Evolutionary conservation across 1,140 invertebrate species (phyloP), one percentile per base, ranked within the genome.

Genomic region (Tetramorium alpestre): DNA sequence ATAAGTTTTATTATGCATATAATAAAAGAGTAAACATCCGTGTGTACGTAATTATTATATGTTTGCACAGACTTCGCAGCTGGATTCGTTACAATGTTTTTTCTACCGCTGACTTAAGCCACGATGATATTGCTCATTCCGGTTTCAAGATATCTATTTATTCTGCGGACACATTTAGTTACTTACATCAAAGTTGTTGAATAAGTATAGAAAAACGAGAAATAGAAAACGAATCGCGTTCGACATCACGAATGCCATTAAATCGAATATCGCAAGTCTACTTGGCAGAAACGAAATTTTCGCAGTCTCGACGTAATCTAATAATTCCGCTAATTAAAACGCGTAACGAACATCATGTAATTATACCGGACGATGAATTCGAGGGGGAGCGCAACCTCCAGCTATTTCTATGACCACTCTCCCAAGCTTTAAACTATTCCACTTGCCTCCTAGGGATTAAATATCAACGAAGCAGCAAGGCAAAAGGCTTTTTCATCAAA

Each of bases 291-390:
- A 80, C 11, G 33, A 69, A 38, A 86, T 80, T 47, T 86, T 51
- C 47, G 13, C 49, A 62, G 44, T 58, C 85, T 60, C 41, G 54
- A 47, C 41, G 25, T 67, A 81, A 80, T 81, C 64, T 44, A 80
- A 28, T 56, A 82, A 82, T 87, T 86, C 11, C 67, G 0, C 77
- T 72, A 82, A 84, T 82, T 87, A 82, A 64, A 41, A 33, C 78
- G 65, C 65, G 65, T 82, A 84, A 87, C 33, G 54, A 82, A 49
- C 56, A 33, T 62, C 77, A 70, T 72, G 51, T 84, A 72, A 87
- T 87, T 84, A 86, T 70, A n/a, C 18, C 41, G 18, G 49, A 49
- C 41, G 18, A 16, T 11, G 13, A 82, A 51, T 41, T 67, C 25
- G 16, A 65, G 47, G 22, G 22, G 33, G 22, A 85, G 1, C 18